Percentiles rank a stretch among this genome's conserved stretches.
Evolutionary conservation across 64 coral and sea anemone genomes (phyloP).

Genomic region (Montipora cactus): DNA sequence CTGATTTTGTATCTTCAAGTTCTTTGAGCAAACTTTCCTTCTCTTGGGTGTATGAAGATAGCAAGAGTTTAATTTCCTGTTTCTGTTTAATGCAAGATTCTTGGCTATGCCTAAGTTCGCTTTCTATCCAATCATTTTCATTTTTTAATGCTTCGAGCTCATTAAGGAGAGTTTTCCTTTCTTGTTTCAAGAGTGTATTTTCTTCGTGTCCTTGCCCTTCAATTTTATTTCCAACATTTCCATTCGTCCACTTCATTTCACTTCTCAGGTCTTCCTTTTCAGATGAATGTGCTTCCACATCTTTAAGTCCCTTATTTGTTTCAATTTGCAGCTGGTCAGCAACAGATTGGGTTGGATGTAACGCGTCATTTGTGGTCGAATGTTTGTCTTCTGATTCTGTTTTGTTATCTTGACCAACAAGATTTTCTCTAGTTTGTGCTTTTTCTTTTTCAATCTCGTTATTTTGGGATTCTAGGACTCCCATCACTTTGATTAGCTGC

Average conservation of each 20-base stretch:
- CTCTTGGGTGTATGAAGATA: constrained; percentile 74
- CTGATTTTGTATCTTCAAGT: constrained; percentile 47
- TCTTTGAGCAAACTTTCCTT: constrained; percentile 76
- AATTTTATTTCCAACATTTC: background rate
- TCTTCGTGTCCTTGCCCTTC: background rate
- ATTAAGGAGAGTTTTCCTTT: constrained; percentile 57
- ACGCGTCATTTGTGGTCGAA: background rate
- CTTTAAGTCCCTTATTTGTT: background rate
- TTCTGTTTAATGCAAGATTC: constrained; percentile 50
- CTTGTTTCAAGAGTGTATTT: constrained; percentile 48
- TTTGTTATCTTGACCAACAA: background rate
- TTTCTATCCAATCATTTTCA: constrained; percentile 27
- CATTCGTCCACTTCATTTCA: background rate
- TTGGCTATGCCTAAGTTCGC: constrained; percentile 57
- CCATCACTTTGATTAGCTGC: background rate
- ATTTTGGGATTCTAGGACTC: background rate
- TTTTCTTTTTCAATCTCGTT: background rate
- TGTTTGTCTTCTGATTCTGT: background rate
- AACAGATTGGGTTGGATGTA: background rate
- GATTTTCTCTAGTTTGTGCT: background rate
- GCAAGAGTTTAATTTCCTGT: constrained; percentile 63
- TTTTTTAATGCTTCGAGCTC: constrained; percentile 51
- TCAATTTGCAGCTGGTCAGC: background rate
- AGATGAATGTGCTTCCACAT: background rate
- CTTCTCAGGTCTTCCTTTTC: background rate